Evolutionary conservation across 2,797 vertebrate species (phyloP).

Genomic region (Danionella dracula): DNA sequence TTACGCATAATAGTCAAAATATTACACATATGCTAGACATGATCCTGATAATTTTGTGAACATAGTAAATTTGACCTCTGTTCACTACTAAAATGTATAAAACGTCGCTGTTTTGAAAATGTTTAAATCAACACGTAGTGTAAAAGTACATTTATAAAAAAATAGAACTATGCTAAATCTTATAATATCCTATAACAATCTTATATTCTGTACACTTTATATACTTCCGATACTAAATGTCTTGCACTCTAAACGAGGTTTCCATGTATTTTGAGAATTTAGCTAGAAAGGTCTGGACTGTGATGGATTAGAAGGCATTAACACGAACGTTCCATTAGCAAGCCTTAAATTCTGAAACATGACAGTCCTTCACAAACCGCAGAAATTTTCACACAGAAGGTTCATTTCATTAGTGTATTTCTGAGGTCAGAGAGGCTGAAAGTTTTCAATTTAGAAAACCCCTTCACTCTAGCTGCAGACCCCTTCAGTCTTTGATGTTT

Average conservation of each 20-base stretch:
- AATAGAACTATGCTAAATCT: no score
- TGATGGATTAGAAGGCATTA: slow-evolving; percentile 25
- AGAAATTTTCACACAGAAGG: slow-evolving; percentile 23
- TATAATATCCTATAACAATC: no score
- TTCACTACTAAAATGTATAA: no score
- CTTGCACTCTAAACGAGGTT: neutral
- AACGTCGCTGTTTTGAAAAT: no score
- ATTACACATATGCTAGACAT: no score
- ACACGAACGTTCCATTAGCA: slow-evolving; percentile 18
- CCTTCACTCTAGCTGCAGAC: neutral
- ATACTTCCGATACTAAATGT: no score
- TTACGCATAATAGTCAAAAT: no score
- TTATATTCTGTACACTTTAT: no score
- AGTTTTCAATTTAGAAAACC: neutral
- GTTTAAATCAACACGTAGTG: no score
- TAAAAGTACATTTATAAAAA: no score
- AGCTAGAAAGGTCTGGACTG: neutral
- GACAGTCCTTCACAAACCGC: slow-evolving; percentile 28
- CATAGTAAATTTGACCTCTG: no score
- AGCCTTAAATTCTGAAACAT: slow-evolving; percentile 8
- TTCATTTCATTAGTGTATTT: slow-evolving; percentile 29
- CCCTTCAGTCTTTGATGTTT: neutral
- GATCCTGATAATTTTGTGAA: no score
- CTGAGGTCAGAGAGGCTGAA: neutral
- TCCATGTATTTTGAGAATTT: neutral